phyloP scores from a whole-genome alignment of 1,140 invertebrate genomes.

The Drosophila navojoa region DNA sequence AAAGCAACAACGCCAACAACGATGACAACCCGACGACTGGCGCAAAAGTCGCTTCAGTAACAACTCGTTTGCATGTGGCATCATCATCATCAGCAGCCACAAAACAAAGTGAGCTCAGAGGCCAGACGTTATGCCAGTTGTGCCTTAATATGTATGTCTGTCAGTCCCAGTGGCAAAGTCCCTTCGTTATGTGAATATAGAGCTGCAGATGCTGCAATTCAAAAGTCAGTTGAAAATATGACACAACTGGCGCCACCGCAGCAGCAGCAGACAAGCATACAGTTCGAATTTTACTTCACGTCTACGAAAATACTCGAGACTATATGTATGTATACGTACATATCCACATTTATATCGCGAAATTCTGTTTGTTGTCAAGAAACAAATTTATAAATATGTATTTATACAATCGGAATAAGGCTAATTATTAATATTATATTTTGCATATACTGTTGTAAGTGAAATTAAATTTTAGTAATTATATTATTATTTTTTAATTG shows the following conservation, averaged over 20 bases:
- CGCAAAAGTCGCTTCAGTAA: conserved; percentile 18
- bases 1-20: conserved; percentile 21
- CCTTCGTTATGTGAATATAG: conserved; percentile 30
- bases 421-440: no score
- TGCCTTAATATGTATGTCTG: conserved; percentile 27
- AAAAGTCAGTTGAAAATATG: conserved; percentile 47
- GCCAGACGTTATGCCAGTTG: conserved; percentile 27
- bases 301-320: background rate
- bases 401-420: no score
- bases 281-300: background rate
- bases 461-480: no score
- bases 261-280: conserved; percentile 12
- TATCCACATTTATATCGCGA: background rate
- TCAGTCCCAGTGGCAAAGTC: conserved; percentile 8
- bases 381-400: no score
- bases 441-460: background rate
- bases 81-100: conserved; percentile 34
- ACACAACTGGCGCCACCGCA: conserved; percentile 63
- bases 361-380: background rate
- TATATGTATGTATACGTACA: background rate
- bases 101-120: conserved; percentile 22
- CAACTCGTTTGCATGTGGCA: conserved; percentile 53
- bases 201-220: conserved; percentile 25
- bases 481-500: no score
- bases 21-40: conserved; percentile 27